These are phyloP conservation scores for Tenebrio molitor DNA, from an alignment of 1,140 invertebrate genomes.

Conservation along the genomic window DNA sequence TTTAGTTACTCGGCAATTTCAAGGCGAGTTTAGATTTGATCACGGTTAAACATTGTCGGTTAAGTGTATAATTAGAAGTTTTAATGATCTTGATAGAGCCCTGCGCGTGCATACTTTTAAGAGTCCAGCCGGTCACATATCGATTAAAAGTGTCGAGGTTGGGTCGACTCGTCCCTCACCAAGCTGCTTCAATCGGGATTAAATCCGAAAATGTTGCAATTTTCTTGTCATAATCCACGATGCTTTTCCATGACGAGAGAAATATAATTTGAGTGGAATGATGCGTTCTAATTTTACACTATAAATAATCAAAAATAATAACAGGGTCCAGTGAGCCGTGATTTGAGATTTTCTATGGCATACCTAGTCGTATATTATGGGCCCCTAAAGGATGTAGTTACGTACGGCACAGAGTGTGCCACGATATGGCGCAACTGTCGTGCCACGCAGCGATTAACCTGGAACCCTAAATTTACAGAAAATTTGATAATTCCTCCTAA, in stretches of 20 bases:
- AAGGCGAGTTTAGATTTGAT: constrained; percentile 43
- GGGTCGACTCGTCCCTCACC: neutral
- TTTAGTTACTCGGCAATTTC: constrained; percentile 41
- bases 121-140: constrained; percentile 42
- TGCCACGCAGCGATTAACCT: constrained; percentile 45
- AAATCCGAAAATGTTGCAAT: constrained; percentile 37
- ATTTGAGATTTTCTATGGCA: constrained; percentile 46
- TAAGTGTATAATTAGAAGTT: constrained; percentile 47
- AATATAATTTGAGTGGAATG: constrained; percentile 40
- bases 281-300: constrained; percentile 47
- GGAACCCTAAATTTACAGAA: constrained; percentile 46
- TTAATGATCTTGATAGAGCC: constrained; percentile 44
- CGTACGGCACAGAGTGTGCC: constrained; percentile 41
- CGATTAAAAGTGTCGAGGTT: constrained; percentile 38
- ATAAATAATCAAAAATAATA: constrained; percentile 47
- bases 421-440: constrained; percentile 45
- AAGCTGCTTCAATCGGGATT: neutral
- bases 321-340: constrained; percentile 40
- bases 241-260: constrained; percentile 15
- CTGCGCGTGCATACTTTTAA: constrained; percentile 43
- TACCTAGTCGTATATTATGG: constrained; percentile 41
- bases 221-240: constrained; percentile 37
- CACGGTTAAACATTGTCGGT: constrained; percentile 45
- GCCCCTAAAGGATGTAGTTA: constrained; percentile 43
- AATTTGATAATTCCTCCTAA: constrained; percentile 46